Base-by-base conservation (phyloP, 1,140 invertebrate species). In the Bombus confusus region DNA sequence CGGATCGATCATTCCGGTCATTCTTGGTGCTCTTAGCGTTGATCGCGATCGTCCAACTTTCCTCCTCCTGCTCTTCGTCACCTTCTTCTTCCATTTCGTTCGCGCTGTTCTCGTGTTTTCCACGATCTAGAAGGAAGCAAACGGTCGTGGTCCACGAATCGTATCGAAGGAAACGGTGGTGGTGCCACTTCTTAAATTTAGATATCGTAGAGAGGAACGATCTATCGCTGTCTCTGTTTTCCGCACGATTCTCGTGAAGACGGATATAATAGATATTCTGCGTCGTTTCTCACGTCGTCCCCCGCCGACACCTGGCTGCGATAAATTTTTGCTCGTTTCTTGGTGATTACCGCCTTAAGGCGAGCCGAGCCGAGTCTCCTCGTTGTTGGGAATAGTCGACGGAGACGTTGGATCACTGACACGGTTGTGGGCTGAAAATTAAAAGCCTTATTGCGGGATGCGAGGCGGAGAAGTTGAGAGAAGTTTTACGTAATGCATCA, bases 151-250 rank as follows among this genome's bases (percentile, higher is more conserved):
- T 52, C 43, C 85, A 52, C 74, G 80, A 89, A 86, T 87, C 74
- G 88, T 87, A 87, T 90, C 82, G 85, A 74, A 77, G 69, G 80
- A 62, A 83, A 72, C 72, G 52, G 43, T 28, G 82, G 41, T 73
- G 85, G 71, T 80, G 68, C 52, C 80, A 80, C 86, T 90, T 90
- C 83, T 89, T 90, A 90, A 90, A 90, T 90, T 87, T 90, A 90
- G 89, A 90, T 81, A 73, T 78, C 77, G 62, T 34, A 28, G 43
- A 80, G 41, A 75, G 73, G 73, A 52, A 25, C 73, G 12, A 43
- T 31, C 28, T 47, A 43, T 28, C 41, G n/a, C 28, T 25, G 18
- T 52, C 43, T 13, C 12, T 25, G 43, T 75, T 22, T 52, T 52
- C 25, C 25, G 41, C 39, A 43, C 39, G 71, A 73, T 73, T n/a